Conservation (phyloP, 2,113 vertebrate species). For the Anas platyrhynchos region DNA sequence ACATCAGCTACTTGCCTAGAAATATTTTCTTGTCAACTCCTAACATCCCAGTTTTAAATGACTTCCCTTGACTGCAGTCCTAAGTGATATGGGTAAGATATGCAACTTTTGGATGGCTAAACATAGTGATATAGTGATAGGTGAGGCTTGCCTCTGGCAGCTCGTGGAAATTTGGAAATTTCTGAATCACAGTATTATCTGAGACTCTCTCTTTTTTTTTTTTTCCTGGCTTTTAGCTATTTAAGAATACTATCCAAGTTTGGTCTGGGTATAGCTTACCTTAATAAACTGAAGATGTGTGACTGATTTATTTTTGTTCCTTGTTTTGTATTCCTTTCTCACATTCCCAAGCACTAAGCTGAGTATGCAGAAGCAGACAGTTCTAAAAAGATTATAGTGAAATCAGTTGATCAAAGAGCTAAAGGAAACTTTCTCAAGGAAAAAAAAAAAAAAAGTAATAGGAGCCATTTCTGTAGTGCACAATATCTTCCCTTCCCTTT, state of each 20-base stretch:
- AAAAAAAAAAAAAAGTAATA: neutral
- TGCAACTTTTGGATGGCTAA: accelerated
- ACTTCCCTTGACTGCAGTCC: neutral
- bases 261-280: neutral
- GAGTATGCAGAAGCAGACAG: neutral
- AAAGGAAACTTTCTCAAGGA: neutral
- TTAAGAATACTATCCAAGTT: neutral
- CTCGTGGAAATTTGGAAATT: neutral
- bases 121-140: neutral
- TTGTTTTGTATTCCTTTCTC: neutral
- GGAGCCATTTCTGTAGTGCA: neutral
- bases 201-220: no score
- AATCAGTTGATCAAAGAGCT: neutral
- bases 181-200: neutral
- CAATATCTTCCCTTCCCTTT: neutral
- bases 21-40: neutral
- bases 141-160: neutral
- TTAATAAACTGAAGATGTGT: neutral
- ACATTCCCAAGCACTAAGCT: neutral
- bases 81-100: neutral
- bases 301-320: neutral
- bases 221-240: neutral
- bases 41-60: neutral
- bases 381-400: neutral
- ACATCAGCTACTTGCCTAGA: neutral